Percentiles rank a stretch among this genome's conserved stretches.
Conservation (phyloP, 2,797 vertebrate genomes). For the Helostoma temminkii region DNA sequence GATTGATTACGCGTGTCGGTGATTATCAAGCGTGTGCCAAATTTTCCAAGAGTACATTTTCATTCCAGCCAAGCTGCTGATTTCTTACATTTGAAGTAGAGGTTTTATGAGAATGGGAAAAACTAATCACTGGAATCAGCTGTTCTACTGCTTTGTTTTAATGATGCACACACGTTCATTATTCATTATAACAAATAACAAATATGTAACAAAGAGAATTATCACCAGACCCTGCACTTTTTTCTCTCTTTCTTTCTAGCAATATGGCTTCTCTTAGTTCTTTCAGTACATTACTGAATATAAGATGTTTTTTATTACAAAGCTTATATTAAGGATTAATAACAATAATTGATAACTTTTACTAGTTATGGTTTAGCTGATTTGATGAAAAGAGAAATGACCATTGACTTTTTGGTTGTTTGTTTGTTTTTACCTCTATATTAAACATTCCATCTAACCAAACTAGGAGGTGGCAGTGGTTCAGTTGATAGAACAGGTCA, state of each 20-base stretch:
- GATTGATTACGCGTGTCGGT: slow-evolving; percentile 52
- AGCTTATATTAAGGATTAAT: too few species aligned
- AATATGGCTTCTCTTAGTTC: background rate
- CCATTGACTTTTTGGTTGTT: background rate
- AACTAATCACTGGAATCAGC: slow-evolving; percentile 32
- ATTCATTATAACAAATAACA: slow-evolving; percentile 3
- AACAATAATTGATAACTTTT: background rate
- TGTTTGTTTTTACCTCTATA: background rate
- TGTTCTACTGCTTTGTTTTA: slow-evolving; percentile 10
- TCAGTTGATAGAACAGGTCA: too few species aligned
- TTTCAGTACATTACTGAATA: too few species aligned
- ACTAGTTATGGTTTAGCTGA: background rate
- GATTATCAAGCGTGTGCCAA: slow-evolving; percentile 46
- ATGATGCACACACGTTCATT: too few species aligned
- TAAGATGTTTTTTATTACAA: too few species aligned
- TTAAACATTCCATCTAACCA: background rate
- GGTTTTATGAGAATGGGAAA: slow-evolving; percentile 21
- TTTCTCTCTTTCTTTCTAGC: background rate
- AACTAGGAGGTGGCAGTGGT: too few species aligned
- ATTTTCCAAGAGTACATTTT: slow-evolving; percentile 38
- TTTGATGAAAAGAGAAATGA: background rate
- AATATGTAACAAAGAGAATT: background rate
- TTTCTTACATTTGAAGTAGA: slow-evolving; percentile 40
- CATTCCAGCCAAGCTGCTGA: slow-evolving; percentile 31
- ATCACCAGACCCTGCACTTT: background rate